phyloP scores from a whole-genome alignment of 1,140 invertebrate genomes.

The Neuroterus valhalla region DNA sequence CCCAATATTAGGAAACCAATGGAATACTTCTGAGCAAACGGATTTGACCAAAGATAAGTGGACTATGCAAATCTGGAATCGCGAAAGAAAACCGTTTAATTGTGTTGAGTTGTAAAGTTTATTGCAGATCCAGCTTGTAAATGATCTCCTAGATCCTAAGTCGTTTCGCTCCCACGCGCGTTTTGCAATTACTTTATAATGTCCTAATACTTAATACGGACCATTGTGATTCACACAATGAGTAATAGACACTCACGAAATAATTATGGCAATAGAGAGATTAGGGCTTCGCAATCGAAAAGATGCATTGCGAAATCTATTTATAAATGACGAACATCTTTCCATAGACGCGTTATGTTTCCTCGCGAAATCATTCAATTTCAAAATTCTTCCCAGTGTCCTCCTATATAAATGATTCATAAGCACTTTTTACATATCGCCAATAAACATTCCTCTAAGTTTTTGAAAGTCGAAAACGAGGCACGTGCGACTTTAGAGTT shows the following conservation, averaged over 20 bases:
- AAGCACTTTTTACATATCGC: neutral
- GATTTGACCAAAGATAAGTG: neutral
- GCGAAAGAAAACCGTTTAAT: conserved; percentile 1
- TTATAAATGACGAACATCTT: neutral
- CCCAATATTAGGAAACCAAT: neutral
- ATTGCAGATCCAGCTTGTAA: neutral
- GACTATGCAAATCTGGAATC: neutral
- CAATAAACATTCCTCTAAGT: neutral
- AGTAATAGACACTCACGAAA: conserved; percentile 11
- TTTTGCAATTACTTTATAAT: conserved; percentile 17
- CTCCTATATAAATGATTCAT: neutral
- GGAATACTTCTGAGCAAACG: neutral
- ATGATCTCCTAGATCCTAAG: neutral
- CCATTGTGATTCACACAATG: conserved; percentile 19
- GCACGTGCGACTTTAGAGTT: neutral
- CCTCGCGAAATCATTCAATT: too few species aligned
- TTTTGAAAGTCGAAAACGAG: neutral
- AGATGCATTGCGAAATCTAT: neutral
- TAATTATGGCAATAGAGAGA: neutral
- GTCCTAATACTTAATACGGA: conserved; percentile 29
- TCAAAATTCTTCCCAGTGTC: too few species aligned
- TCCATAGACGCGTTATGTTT: neutral
- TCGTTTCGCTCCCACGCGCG: conserved; percentile 9
- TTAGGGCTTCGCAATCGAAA: neutral
- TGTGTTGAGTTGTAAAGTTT: neutral